Conservation (phyloP, 2,888 invertebrate species). For the Hesperia comma region DNA sequence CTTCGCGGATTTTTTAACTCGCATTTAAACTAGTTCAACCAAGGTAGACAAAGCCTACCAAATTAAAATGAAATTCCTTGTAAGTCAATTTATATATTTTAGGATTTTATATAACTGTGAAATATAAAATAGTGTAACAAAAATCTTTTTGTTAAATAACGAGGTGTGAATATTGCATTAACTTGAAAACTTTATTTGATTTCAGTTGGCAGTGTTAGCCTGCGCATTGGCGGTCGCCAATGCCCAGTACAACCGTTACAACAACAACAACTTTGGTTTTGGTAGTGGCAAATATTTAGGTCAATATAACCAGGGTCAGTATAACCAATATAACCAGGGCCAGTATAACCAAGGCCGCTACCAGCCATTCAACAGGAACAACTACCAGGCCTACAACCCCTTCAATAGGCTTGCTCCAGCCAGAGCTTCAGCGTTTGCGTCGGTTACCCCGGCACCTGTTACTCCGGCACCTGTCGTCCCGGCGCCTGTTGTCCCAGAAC, state of each 20-base stretch:
- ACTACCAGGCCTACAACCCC: constrained; percentile 39
- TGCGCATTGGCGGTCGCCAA: constrained; percentile 61
- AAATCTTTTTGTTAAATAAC: constrained; percentile 10
- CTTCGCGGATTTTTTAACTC: constrained; percentile 70
- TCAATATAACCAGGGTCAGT: too few species aligned
- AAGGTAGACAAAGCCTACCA: constrained; percentile 58
- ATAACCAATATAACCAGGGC: too few species aligned
- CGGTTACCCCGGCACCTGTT: constrained; percentile 53
- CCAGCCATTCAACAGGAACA: too few species aligned
- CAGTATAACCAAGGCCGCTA: too few species aligned
- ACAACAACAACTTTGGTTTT: constrained; percentile 9
- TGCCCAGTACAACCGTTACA: constrained; percentile 54
- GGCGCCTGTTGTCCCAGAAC: constrained; percentile 20
- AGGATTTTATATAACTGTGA: constrained; percentile 13
- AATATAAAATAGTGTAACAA: constrained; percentile 7
- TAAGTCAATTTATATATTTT: constrained; percentile 58
- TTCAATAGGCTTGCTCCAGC: constrained; percentile 38
- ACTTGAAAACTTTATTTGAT: constrained; percentile 34
- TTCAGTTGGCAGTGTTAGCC: constrained; percentile 53
- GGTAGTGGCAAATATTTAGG: constrained; percentile 35
- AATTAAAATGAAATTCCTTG: constrained; percentile 66
- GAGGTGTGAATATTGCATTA: constrained; percentile 26
- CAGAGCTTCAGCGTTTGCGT: constrained; percentile 39
- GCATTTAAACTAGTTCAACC: constrained; percentile 77
- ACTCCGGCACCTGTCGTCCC: too few species aligned